These are phyloP conservation scores for Pocillopora verrucosa DNA, from an alignment of 64 coral and sea anemone genomes.

Conservation along the genomic window DNA sequence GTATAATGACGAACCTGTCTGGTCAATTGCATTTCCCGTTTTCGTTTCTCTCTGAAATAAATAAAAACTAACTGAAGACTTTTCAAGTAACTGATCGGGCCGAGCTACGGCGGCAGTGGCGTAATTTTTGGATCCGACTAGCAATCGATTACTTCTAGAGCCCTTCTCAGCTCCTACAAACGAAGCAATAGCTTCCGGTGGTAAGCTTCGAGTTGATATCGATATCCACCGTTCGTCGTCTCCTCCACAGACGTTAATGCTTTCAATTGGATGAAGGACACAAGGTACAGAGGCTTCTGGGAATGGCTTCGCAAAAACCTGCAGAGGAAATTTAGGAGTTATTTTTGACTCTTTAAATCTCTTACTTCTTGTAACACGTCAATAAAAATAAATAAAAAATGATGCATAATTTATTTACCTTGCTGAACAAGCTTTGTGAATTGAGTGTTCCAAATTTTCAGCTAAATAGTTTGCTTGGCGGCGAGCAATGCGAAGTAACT, in stretches of 20 bases:
- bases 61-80: constrained; percentile 82
- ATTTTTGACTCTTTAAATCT: neutral
- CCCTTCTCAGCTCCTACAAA: constrained; percentile 63
- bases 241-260: constrained; percentile 18
- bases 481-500: constrained; percentile 84
- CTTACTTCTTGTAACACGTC: no score
- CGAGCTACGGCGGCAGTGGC: constrained; percentile 72
- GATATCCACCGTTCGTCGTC: constrained; percentile 65
- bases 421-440: constrained; percentile 89
- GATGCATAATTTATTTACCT: constrained; percentile 12
- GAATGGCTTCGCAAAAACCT: constrained; percentile 89
- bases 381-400: neutral
- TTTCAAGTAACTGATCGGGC: constrained; percentile 73
- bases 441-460: constrained; percentile 73
- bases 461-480: constrained; percentile 73
- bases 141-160: constrained; percentile 85
- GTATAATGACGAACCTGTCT: constrained; percentile 5
- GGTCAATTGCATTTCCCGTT: neutral
- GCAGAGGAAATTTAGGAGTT: neutral
- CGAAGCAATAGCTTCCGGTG: constrained; percentile 30
- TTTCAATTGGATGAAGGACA: constrained; percentile 76
- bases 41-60: constrained; percentile 50
- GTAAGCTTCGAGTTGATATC: constrained; percentile 69
- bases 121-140: constrained; percentile 63
- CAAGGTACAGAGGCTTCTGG: constrained; percentile 80